Conservation (phyloP, 1,140 invertebrate species). For the Kradibia gibbosae region DNA sequence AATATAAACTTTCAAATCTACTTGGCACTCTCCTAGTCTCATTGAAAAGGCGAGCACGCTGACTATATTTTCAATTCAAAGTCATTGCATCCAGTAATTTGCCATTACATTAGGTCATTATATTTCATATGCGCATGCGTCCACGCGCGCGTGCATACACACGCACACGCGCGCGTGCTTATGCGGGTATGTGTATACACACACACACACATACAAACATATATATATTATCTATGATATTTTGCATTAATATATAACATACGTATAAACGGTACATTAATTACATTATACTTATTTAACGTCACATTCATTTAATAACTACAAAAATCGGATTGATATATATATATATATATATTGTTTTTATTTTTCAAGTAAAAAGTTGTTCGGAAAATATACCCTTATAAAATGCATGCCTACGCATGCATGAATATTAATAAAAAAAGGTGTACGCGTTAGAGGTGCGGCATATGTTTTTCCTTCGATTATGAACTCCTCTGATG, state of each 20-base stretch:
- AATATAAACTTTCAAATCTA: constrained; percentile 68
- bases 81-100: constrained; percentile 67
- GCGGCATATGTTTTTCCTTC: no score
- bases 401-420: no score
- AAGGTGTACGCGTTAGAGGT: no score
- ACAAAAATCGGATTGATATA: background rate
- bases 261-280: constrained; percentile 41
- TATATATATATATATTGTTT: no score
- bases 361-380: background rate
- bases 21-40: constrained; percentile 65
- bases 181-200: no score
- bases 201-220: no score
- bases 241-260: constrained; percentile 29
- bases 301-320: constrained; percentile 29
- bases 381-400: no score
- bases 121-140: no score
- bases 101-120: constrained; percentile 58
- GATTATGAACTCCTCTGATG: no score
- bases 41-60: constrained; percentile 63
- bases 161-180: no score
- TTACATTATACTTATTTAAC: constrained; percentile 28
- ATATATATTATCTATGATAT: constrained; percentile 58
- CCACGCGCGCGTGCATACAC: no score
- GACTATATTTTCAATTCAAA: constrained; percentile 68
- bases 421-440: no score